Evolutionary conservation across 2,888 invertebrate species (phyloP).

Genomic region (Cheilosia scutellata): DNA sequence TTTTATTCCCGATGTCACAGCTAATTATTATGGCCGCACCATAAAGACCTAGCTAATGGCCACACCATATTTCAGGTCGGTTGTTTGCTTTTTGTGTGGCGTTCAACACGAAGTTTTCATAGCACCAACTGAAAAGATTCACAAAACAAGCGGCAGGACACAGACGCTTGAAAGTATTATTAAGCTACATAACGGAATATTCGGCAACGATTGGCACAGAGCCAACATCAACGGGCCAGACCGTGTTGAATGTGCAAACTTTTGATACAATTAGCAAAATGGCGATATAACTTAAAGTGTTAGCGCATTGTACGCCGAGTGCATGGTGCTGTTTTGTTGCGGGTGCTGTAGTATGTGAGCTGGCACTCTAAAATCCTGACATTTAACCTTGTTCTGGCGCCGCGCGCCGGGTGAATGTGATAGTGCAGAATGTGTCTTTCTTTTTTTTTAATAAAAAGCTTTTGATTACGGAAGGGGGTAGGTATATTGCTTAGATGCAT

Average conservation of each 20-base stretch:
- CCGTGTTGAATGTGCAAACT: constrained; percentile 70
- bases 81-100: constrained; percentile 23
- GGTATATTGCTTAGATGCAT: no score
- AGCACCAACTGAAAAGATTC: constrained; percentile 16
- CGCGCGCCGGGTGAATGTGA: no score
- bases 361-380: background rate
- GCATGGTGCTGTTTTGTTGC: background rate
- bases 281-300: constrained; percentile 54
- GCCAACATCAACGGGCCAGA: constrained; percentile 47
- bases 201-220: constrained; percentile 48
- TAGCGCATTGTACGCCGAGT: constrained; percentile 16
- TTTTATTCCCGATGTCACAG: constrained; percentile 70
- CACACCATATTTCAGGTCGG: constrained; percentile 64
- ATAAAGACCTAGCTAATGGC: constrained; percentile 73
- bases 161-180: constrained; percentile 49
- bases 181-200: constrained; percentile 23
- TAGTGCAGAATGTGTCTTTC: background rate
- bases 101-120: background rate
- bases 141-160: constrained; percentile 25
- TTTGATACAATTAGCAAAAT: constrained; percentile 72
- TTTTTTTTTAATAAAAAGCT: background rate
- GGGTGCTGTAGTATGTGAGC: background rate
- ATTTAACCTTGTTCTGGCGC: background rate
- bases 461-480: background rate
- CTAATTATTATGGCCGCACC: constrained; percentile 72